Evolutionary conservation across 2,797 vertebrate genomes (phyloP), one percentile per base, ranked within the genome.

Genomic region (Manis pentadactyla): DNA sequence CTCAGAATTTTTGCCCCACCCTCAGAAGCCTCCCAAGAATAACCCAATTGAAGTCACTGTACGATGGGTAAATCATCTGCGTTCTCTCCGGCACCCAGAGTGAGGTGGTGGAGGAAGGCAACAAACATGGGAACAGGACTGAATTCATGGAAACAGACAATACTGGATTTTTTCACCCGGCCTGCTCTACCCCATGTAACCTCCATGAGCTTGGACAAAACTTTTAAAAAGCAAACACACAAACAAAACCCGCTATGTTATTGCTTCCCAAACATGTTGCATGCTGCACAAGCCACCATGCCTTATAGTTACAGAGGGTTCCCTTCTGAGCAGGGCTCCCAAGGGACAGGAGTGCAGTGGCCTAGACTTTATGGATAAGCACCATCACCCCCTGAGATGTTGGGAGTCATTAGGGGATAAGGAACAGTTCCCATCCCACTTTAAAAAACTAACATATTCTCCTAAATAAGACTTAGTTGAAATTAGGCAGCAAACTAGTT

Each of bases 401-500:
- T 31, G 42, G 42, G 42, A 74, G 83, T 61, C 69, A 94, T 39
- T 29, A 73, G 14, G 91, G 74, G 59, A 71, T 49, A 84, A 91
- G 64, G 49, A 31, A 68, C 85, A 31, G 61, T 93, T 87, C 39
- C 25, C n/a, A 42, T 42, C 84, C 82, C 87, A 71, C 14, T 34
- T 39, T n/a, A 34, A 77, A 81, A 81, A 46, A 66, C 34, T 39
- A 34, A 91, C 59, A 84, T 79, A 49, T 9, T 86, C 39, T 96
- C 73, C 88, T 95, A 87, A 95, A 92, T 68, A 90, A 90, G 31
- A 84, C 51, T 87, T 63, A 51, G 78, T 46, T 59, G 13, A 90
- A 95, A 90, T 92, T 49, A 92, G 90, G 75, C 55, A 82, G 69
- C 21, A 85, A 88, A 79, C 37, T 34, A 59, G 15, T 27, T 64